These are phyloP conservation scores for Paguma larvata DNA, from an alignment of 2,797 vertebrate species.

Conservation along the genomic window DNA sequence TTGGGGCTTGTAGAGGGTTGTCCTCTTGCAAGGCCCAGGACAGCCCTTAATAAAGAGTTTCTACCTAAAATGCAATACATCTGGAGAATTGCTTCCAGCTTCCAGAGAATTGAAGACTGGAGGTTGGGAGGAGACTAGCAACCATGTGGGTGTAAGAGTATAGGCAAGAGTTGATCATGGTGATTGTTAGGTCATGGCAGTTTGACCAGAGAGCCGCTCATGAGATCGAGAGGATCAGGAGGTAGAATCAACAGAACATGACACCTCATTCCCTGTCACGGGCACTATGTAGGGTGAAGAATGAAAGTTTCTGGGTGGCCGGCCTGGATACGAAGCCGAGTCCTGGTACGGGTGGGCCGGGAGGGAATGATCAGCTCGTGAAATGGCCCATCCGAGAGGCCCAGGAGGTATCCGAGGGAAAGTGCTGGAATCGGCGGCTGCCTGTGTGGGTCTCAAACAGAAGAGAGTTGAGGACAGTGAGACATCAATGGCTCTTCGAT, in stretches of 20 bases:
- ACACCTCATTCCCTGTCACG: neutral
- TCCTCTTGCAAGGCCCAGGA: neutral
- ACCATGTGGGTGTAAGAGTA: too few relatives aligned
- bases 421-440: neutral
- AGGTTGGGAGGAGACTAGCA: neutral
- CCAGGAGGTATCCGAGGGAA: neutral
- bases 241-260: fast-evolving
- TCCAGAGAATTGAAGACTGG: neutral
- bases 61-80: neutral
- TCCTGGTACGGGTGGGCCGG: too few relatives aligned
- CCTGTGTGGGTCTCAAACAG: neutral
- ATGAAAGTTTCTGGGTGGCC: neutral
- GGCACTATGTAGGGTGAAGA: neutral
- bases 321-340: neutral
- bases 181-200: too few relatives aligned
- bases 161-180: neutral
- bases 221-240: neutral
- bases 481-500: neutral
- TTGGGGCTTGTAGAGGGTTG: neutral
- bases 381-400: neutral
- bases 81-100: neutral
- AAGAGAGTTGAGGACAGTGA: neutral
- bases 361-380: neutral
- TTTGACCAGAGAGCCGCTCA: neutral
- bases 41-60: neutral